Evolutionary conservation across 2,797 vertebrate genomes (phyloP), one percentile per base, ranked within the genome.

Genomic region (Adrianichthys oophorus): DNA sequence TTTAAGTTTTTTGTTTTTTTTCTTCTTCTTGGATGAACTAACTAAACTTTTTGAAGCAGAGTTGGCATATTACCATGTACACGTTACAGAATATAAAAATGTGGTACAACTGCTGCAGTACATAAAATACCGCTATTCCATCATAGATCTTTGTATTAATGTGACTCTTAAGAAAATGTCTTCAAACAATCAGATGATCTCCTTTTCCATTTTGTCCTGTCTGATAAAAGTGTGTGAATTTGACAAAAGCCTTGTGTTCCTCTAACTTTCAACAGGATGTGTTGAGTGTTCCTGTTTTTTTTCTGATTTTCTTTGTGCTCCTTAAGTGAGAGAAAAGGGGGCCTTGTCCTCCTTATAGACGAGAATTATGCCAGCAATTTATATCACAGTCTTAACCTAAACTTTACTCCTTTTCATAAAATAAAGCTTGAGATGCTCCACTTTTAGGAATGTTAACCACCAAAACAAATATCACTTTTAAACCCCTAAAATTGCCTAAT

Each of bases 121-220:
- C 87, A 87, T 89, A 87, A 87, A 82, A 85, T 87, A 87, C 89
- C 89, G 87, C 79, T 89, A 89, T 84, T 89, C 87, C 85, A 89
- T 89, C 80, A 90, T 90, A 90, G 87, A 87, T 88, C 87, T 90
- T 90, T 90, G 89, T 90, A 90, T 90, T 88, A 85, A 88, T 90
- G 89, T 90, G 87, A 89, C 81, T 90, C 87, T 89, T 89, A 89
- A 89, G 84, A 89, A 90, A 90, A 90, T 89, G 86, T 89, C 87
- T 88, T 88, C 66, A 89, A 90, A 89, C 86, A 89, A 87, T 86
- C 87, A 81, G 76, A 86, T 16, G 78, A 89, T 86, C 84, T 89
- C 83, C 74, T 90, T 90, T 87, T 88, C 79, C 87, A 89, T 87
- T 89, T 88, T 89, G 87, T 90, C 85, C 79, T 89, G 85, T 89